phyloP scores from a whole-genome alignment of 2,113 vertebrate species.

The Pygoscelis adeliae region DNA sequence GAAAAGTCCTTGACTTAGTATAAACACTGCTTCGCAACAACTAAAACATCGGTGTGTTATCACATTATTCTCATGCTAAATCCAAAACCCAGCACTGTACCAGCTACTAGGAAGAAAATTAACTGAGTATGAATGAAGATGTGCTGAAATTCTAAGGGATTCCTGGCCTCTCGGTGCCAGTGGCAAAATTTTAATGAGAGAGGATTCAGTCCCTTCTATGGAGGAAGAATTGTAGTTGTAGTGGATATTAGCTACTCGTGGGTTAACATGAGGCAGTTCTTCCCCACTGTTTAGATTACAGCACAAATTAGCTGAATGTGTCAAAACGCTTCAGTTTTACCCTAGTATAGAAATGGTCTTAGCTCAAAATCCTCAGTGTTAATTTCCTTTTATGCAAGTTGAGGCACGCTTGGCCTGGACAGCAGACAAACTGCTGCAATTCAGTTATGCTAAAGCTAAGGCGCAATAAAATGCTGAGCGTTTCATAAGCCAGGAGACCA shows the following conservation, averaged over 20 bases:
- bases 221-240: neutral
- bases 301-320: neutral
- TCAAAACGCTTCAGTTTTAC: neutral
- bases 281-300: neutral
- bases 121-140: neutral
- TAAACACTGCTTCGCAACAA: no score
- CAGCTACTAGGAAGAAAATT: no score
- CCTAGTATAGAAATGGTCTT: neutral
- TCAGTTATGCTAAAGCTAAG: neutral
- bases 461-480: neutral
- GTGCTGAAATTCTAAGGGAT: neutral
- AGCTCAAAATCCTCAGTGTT: neutral
- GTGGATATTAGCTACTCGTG: neutral
- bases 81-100: no score
- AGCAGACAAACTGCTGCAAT: neutral
- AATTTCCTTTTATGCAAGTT: slow-evolving; percentile 11
- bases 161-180: neutral
- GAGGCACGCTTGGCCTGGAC: neutral
- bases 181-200: neutral
- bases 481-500: slow-evolving; percentile 1
- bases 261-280: neutral
- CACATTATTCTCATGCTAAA: no score
- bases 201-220: neutral
- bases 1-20: no score
- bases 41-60: no score